These are phyloP conservation scores for Homarus americanus DNA, from an alignment of 1,140 invertebrate genomes.

Conservation along the genomic window DNA sequence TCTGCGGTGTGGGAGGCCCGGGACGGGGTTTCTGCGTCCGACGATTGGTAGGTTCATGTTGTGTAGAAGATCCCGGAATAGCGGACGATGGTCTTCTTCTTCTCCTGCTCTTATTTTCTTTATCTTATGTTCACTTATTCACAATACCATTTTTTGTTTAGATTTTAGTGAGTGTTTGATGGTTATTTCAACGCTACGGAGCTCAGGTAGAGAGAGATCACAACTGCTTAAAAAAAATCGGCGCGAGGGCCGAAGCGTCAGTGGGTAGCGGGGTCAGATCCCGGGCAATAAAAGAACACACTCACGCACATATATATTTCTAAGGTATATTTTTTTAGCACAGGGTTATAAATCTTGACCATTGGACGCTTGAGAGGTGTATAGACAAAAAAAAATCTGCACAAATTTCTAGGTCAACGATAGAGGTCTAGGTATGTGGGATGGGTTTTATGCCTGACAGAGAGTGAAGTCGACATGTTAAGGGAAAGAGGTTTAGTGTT, in stretches of 20 bases:
- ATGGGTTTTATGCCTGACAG: background rate
- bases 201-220: no score
- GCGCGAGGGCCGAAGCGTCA: background rate
- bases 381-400: conserved; percentile 28
- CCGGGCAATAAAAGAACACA: background rate
- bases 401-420: background rate
- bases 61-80: no score
- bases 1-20: conserved; percentile 21
- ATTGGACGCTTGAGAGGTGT: background rate
- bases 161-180: no score
- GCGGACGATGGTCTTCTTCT: no score
- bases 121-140: no score
- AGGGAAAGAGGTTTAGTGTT: background rate
- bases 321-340: conserved; percentile 10
- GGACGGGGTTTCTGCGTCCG: no score
- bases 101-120: background rate
- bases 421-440: conserved; percentile 23
- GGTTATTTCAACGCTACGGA: no score
- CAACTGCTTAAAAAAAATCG: no score
- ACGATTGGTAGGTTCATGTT: no score
- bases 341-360: conserved; percentile 24
- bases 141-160: no score
- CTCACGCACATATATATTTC: conserved; percentile 1
- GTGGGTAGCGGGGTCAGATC: background rate
- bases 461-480: no score